phyloP scores from a whole-genome alignment of 2,888 invertebrate species.

The Epinotia nisella region DNA sequence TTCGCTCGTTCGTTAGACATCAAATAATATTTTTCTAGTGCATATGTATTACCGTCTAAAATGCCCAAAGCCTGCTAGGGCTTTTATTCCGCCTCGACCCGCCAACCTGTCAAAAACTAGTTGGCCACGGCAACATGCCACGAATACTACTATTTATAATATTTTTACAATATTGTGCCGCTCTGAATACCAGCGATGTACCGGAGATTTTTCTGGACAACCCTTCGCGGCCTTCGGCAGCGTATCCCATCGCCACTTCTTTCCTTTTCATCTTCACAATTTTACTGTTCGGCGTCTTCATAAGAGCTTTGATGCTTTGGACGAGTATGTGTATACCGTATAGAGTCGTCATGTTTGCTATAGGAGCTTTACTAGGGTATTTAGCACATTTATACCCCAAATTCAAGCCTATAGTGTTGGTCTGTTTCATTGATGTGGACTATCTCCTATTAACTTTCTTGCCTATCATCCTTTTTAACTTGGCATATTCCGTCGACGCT shows the following conservation, averaged over 20 bases:
- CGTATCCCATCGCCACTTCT: slow-evolving; percentile 65
- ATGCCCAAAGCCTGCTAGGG: not conserved
- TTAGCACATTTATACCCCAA: slow-evolving; percentile 64
- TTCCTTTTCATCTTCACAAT: slow-evolving; percentile 69
- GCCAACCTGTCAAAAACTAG: slow-evolving; percentile 14
- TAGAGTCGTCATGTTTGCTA: slow-evolving; percentile 71
- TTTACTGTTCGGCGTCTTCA: slow-evolving; percentile 66
- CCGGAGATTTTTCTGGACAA: slow-evolving; percentile 46
- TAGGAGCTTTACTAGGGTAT: slow-evolving; percentile 71
- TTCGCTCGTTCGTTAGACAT: no score
- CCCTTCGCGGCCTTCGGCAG: slow-evolving; percentile 57
- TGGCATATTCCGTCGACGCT: slow-evolving; percentile 71
- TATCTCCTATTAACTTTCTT: slow-evolving; percentile 64
- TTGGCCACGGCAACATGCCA: slow-evolving; percentile 34
- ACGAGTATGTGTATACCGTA: slow-evolving; percentile 68
- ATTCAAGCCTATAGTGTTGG: slow-evolving; percentile 66
- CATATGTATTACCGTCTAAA: not conserved
- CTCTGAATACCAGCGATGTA: slow-evolving; percentile 3
- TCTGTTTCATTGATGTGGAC: slow-evolving; percentile 72
- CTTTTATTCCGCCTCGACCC: not conserved
- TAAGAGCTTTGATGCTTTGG: slow-evolving; percentile 69
- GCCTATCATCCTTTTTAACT: slow-evolving; percentile 72
- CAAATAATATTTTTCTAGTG: not conserved
- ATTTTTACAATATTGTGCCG: slow-evolving; percentile 3
- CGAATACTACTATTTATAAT: slow-evolving; percentile 15